phyloP scores from a whole-genome alignment of 2,113 vertebrate species.

The Rhinolophus ferrumequinum region DNA sequence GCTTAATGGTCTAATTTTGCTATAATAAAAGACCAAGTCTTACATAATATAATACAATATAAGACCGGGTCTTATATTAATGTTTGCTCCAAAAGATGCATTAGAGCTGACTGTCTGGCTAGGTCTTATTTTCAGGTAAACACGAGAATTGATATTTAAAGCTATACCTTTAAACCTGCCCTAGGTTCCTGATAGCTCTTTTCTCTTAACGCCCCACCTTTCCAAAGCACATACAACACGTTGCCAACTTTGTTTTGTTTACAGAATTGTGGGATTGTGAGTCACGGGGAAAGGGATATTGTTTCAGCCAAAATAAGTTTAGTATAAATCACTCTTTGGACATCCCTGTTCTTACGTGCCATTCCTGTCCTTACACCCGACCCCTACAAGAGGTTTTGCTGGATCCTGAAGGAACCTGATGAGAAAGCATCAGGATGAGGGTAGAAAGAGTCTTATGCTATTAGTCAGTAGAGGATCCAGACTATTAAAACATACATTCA shows the following conservation, averaged over 20 bases:
- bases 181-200: neutral
- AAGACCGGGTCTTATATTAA: too few species aligned
- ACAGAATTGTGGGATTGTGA: conserved; percentile 6
- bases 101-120: too few species aligned
- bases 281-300: neutral
- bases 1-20: too few species aligned
- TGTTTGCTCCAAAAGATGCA: too few species aligned
- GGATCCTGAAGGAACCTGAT: neutral
- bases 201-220: neutral
- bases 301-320: neutral
- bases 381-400: neutral
- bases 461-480: neutral
- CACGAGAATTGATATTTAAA: neutral
- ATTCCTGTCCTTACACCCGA: neutral
- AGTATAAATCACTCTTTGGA: conserved; percentile 22
- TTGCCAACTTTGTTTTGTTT: conserved; percentile 49
- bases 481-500: neutral
- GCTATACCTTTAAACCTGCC: neutral
- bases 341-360: neutral
- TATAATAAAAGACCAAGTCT: too few species aligned
- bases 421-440: neutral
- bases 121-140: too few species aligned
- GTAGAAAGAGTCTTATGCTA: neutral
- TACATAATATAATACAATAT: too few species aligned
- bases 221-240: neutral